Evolutionary conservation across 1,140 invertebrate genomes (phyloP).

Genomic region (Nebria ingens): DNA sequence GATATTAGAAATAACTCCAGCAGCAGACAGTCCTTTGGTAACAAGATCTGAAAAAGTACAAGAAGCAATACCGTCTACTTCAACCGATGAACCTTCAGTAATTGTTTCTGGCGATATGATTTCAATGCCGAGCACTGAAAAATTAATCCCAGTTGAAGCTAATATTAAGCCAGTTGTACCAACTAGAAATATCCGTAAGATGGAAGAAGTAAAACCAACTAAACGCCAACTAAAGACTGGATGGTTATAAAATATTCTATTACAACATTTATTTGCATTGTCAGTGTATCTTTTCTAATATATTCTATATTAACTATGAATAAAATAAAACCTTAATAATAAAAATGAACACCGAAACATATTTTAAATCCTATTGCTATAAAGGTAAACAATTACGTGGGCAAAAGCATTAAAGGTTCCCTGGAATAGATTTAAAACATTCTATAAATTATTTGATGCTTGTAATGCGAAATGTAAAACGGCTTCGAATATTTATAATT

Average conservation of each 20-base stretch:
- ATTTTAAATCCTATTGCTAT: no score
- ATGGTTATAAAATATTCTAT: slow-evolving; percentile 37
- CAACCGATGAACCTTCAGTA: slow-evolving; percentile 3
- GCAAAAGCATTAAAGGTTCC: no score
- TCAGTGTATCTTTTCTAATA: no score
- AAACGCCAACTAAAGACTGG: slow-evolving; percentile 41
- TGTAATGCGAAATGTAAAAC: no score
- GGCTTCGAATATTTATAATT: no score
- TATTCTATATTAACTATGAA: no score
- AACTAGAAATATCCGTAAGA: slow-evolving; percentile 29
- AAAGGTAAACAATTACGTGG: no score
- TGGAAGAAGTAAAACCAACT: slow-evolving; percentile 41
- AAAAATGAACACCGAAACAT: no score
- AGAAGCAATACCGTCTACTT: slow-evolving; percentile 11
- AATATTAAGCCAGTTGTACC: slow-evolving; percentile 28
- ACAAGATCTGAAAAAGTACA: slow-evolving; percentile 25
- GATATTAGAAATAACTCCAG: background rate
- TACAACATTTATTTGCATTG: no score
- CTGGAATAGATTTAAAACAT: no score
- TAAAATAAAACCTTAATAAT: no score
- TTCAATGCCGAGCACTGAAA: slow-evolving; percentile 33
- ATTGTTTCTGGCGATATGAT: slow-evolving; percentile 2
- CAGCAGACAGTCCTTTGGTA: background rate
- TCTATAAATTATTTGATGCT: no score
- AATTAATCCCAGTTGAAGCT: slow-evolving; percentile 35